These are phyloP conservation scores for Eospalax fontanierii DNA, from an alignment of 2,797 vertebrate species.

Conservation along the genomic window DNA sequence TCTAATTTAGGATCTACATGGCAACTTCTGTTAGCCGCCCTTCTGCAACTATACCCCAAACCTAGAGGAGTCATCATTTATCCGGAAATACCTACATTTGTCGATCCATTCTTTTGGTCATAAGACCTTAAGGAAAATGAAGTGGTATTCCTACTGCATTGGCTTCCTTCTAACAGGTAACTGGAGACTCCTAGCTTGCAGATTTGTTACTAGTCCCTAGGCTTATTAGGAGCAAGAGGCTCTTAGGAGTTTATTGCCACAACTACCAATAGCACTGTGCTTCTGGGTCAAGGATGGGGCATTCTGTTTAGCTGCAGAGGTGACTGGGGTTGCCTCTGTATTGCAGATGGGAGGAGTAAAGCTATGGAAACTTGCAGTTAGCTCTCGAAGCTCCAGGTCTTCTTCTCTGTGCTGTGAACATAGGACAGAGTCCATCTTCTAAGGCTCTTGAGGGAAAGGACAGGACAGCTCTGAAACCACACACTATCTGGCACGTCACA, in stretches of 20 bases:
- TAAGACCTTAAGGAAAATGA: background rate
- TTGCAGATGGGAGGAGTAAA: background rate
- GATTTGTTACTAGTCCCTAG: background rate
- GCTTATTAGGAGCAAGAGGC: background rate
- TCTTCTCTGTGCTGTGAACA: background rate
- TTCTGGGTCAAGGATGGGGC: background rate
- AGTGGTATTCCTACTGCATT: background rate
- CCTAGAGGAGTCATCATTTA: background rate
- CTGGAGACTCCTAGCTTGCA: background rate
- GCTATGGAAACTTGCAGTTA: background rate
- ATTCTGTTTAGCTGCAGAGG: background rate
- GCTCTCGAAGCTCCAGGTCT: background rate
- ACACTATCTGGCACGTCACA: conserved; percentile 4
- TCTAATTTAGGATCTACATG: background rate
- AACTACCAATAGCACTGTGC: background rate
- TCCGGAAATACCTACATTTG: accelerated
- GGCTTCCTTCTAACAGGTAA: conserved; percentile 13
- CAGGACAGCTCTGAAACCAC: conserved; percentile 21
- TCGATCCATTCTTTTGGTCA: background rate
- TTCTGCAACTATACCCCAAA: background rate
- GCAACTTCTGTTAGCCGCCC: background rate
- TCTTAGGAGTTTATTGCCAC: background rate
- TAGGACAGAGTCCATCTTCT: background rate
- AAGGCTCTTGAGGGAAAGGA: background rate
- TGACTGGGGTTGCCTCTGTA: background rate